phyloP scores from a whole-genome alignment of 2,113 vertebrate species.

The Aphelocoma coerulescens region DNA sequence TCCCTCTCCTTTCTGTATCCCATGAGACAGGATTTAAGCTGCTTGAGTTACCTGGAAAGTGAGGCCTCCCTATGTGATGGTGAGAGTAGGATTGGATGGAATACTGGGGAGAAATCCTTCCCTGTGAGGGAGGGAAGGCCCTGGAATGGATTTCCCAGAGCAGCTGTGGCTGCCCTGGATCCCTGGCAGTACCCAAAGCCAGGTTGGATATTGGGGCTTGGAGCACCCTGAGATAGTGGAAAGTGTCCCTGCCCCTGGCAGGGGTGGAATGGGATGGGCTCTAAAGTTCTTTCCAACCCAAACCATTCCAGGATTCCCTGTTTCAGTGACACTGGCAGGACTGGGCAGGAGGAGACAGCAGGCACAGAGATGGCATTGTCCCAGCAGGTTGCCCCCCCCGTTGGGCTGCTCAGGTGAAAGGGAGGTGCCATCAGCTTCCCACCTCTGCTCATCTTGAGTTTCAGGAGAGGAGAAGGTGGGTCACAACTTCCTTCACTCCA shows the following conservation, averaged over 20 bases:
- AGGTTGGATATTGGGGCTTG: not conserved
- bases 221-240: not conserved
- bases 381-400: not conserved
- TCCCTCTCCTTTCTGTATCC: not conserved
- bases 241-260: not conserved
- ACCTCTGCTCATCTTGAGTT: not conserved
- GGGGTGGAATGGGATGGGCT: fast-evolving
- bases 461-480: not conserved
- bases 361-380: not conserved
- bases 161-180: not conserved
- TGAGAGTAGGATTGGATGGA: not conserved
- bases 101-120: not conserved
- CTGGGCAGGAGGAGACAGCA: not conserved
- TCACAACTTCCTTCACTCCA: not conserved
- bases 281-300: not conserved
- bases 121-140: fast-evolving
- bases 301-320: not conserved
- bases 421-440: not conserved
- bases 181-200: not conserved
- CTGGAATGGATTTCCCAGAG: not conserved
- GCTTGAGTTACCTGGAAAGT: not conserved
- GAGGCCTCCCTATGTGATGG: not conserved
- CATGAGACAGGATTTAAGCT: not conserved
- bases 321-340: not conserved
- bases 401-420: not conserved